Evolutionary conservation across 2,888 invertebrate species (phyloP).

Genomic region (Lithophane semibrunnea): DNA sequence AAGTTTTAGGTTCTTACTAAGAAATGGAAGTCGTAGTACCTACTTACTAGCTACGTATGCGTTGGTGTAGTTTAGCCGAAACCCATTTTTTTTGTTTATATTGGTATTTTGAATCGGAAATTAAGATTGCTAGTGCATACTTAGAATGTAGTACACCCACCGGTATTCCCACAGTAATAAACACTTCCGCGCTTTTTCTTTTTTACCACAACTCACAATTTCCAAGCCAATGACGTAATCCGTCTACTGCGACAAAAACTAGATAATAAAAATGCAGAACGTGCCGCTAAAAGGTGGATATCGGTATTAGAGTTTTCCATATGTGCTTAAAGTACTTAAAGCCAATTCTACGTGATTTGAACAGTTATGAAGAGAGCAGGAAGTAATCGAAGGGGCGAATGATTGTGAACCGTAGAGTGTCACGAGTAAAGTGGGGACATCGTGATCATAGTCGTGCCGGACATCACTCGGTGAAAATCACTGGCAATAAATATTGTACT

Average conservation of each 20-base stretch:
- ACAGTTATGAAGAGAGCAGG: conserved; percentile 54
- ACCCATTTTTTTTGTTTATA: neutral
- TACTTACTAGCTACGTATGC: neutral
- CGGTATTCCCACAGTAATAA: conserved; percentile 42
- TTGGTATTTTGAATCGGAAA: neutral
- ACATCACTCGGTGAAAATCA: conserved; percentile 74
- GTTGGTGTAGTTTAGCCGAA: too few relatives aligned
- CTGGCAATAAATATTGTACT: conserved; percentile 73
- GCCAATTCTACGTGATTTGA: conserved; percentile 61
- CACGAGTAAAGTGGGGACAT: conserved; percentile 76
- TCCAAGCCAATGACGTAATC: conserved; percentile 36
- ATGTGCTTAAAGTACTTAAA: conserved; percentile 25
- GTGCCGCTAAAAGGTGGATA: conserved; percentile 10
- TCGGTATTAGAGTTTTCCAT: conserved; percentile 42
- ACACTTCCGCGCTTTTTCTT: conserved; percentile 43
- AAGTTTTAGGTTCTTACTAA: neutral
- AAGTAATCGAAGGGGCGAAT: conserved; percentile 51
- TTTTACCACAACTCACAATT: conserved; percentile 12
- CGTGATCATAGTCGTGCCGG: conserved; percentile 77
- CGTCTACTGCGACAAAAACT: conserved; percentile 14
- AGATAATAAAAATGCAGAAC: conserved; percentile 46
- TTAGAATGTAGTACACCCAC: conserved; percentile 10
- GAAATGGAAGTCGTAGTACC: neutral
- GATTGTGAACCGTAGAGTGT: conserved; percentile 70
- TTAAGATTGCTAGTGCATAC: neutral